A percentile compares a stretch with the other conserved stretches of the same genome.
phyloP scores from a whole-genome alignment of 2,113 vertebrate species.

The Pterophyllum scalare region DNA sequence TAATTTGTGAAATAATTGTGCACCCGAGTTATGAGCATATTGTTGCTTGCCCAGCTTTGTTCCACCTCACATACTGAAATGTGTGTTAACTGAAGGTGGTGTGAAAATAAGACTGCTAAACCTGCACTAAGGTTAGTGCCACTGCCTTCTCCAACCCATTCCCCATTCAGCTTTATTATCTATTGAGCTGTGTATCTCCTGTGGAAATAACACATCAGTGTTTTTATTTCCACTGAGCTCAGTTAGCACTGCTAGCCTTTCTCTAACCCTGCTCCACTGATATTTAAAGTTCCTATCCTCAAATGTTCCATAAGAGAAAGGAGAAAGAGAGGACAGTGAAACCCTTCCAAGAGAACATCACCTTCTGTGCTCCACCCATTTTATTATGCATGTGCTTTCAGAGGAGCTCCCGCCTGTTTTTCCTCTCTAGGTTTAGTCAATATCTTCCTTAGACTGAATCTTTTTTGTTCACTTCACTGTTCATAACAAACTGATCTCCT shows the following conservation, averaged over 20 bases:
- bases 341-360: background rate
- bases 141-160: no score
- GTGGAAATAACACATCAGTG: no score
- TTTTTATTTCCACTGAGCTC: background rate
- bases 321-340: background rate
- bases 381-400: background rate
- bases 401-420: fast-evolving
- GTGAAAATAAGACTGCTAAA: background rate
- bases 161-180: no score
- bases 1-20: background rate
- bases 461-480: background rate
- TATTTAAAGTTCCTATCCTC: background rate
- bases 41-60: background rate
- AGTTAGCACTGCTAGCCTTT: background rate
- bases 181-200: background rate
- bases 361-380: background rate
- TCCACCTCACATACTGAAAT: background rate
- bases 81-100: background rate
- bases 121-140: background rate
- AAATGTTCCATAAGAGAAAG: background rate
- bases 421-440: background rate
- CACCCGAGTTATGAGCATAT: no score
- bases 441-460: background rate
- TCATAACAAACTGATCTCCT: background rate
- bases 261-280: background rate